Evolutionary conservation across 2,113 vertebrate species (phyloP), one percentile per base, ranked within the genome.

Genomic region (Calonectris borealis): DNA sequence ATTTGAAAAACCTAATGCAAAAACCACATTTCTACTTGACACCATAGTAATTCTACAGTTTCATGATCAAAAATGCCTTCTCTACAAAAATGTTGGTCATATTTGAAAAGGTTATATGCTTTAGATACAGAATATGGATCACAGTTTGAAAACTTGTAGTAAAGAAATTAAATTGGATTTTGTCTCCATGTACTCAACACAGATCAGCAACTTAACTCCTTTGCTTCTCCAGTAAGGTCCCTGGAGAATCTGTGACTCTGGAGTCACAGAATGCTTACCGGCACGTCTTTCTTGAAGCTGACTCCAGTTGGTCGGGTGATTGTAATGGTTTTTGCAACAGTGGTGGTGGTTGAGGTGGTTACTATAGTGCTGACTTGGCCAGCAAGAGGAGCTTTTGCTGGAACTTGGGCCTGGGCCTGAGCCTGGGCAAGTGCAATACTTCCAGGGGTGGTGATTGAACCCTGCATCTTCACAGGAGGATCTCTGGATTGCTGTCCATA

Each of bases 391-490:
- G 98, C 98, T 98, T 99, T 99, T 91, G 99, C 98, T 83, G 99
- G 98, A 92, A 97, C 98, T 94, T 99, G 99, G 40, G 98, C 98
- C 97, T 99, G 99, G 52, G 99, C 98, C 94, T 99, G 99, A 57
- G 98, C 98, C 80, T 99, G 99, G 83, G 99, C 99, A 94, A 99
- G 98, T 97, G 97, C 99, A 98, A 95, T 99, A 97, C 98, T 99
- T 98, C 99, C 99, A 65, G 99, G 99, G 42, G 99, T 99, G 84
- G 99, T 99, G 97, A 99, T 99, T 90, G 99, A 99, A 61, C 99
- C 99, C 96, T 99, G 99, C 99, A 99, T 99, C 98, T 99, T 99
- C 98, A 99, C 99, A 92, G 99, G 99, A 98, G 99, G 99, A 93
- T 99, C 99, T 98, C 99, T 98, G 93, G 99, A 99, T 95, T 99